These are phyloP conservation scores for Tympanoctomys barrerae DNA, from an alignment of 2,797 vertebrate species.

Conservation along the genomic window DNA sequence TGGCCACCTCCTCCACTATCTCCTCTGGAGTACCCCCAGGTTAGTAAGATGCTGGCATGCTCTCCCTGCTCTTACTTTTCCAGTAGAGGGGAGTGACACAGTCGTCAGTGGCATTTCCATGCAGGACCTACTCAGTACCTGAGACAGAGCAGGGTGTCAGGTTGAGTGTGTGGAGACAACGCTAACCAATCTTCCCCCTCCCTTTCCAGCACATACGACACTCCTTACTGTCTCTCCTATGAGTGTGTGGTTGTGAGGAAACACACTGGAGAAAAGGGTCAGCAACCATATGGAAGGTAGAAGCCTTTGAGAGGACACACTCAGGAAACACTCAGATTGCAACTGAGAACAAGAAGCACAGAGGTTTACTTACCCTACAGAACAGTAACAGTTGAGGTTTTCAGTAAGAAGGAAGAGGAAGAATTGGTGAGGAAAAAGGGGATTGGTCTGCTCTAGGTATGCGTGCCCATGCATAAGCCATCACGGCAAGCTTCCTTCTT, in stretches of 20 bases:
- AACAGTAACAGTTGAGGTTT: not conserved
- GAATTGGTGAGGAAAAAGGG: not conserved
- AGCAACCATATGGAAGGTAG: not conserved
- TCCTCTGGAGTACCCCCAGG: slow-evolving; percentile 98
- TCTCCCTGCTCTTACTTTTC: fast-evolving
- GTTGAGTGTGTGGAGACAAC: fast-evolving
- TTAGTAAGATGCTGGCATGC: slow-evolving; percentile 73
- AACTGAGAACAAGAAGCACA: not conserved
- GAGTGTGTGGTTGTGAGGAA: no score
- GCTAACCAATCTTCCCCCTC: not conserved
- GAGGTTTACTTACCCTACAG: not conserved
- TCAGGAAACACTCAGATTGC: not conserved
- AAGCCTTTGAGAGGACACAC: not conserved
- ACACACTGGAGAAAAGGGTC: not conserved
- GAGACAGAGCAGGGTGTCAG: not conserved
- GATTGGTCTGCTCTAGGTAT: not conserved
- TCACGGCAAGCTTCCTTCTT: not conserved
- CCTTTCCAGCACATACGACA: no score
- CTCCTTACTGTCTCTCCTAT: fast-evolving
- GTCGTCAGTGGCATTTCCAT: not conserved
- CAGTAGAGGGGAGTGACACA: fast-evolving
- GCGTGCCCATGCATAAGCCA: not conserved
- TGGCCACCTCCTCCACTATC: slow-evolving; percentile 93
- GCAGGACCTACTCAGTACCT: not conserved
- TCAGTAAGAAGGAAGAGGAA: fast-evolving